A percentile compares a stretch with the other conserved stretches of the same genome.
Evolutionary conservation across 92 coral and sea anemone species (phyloP).

Genomic region (Pocillopora grandis): DNA sequence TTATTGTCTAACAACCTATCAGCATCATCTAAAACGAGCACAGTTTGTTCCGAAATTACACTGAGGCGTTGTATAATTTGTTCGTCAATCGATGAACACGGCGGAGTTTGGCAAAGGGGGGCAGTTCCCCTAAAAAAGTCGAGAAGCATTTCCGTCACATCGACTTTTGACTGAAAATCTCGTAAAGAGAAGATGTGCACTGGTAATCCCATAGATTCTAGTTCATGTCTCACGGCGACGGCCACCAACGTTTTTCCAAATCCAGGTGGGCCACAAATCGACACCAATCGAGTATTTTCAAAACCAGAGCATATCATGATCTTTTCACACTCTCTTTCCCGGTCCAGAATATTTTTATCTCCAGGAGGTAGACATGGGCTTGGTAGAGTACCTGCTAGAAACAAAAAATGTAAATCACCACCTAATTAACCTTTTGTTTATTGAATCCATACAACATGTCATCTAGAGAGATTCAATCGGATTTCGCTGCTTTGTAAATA

Average conservation of each 20-base stretch:
- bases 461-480: no score
- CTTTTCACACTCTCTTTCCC: no score
- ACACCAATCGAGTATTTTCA: no score
- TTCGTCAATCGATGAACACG: neutral
- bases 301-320: no score
- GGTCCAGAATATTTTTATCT: no score
- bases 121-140: neutral
- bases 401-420: no score
- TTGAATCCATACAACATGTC: no score
- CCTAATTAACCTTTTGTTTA: no score
- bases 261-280: neutral
- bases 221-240: neutral
- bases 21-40: neutral
- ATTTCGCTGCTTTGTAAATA: no score
- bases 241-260: constrained; percentile 3
- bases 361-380: no score
- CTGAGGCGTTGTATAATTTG: neutral
- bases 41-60: neutral
- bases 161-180: neutral
- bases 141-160: neutral
- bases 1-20: neutral
- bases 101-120: neutral
- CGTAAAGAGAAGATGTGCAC: neutral
- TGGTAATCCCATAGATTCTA: neutral
- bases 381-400: no score